Percentiles rank a stretch among this genome's conserved stretches.
Conservation (phyloP, 2,888 invertebrate genomes). For the Sceliomorpha sp. region DNA sequence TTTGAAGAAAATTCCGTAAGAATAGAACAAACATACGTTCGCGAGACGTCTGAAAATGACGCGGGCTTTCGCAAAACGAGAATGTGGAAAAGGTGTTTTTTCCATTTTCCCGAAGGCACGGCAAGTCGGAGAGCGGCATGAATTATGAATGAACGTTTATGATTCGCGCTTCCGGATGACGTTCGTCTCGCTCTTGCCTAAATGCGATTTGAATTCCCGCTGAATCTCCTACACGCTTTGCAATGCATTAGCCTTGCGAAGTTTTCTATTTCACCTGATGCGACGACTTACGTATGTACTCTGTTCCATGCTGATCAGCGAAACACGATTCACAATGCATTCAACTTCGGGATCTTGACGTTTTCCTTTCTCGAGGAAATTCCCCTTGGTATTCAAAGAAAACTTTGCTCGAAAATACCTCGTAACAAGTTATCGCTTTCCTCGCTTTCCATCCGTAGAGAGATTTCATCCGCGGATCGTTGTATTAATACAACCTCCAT, state of each 20-base stretch:
- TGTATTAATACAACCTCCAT: slow-evolving; percentile 25
- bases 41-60: slow-evolving; percentile 26
- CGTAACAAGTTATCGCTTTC: slow-evolving; percentile 42
- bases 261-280: slow-evolving; percentile 54
- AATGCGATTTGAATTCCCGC: slow-evolving; percentile 63
- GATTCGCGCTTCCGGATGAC: slow-evolving; percentile 59
- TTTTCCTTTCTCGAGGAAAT: slow-evolving; percentile 40
- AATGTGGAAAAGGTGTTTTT: slow-evolving; percentile 36
- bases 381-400: slow-evolving; percentile 40
- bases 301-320: slow-evolving; percentile 50
- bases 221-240: slow-evolving; percentile 48
- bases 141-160: slow-evolving; percentile 66
- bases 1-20: slow-evolving; percentile 13
- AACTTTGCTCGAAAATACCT: slow-evolving; percentile 41
- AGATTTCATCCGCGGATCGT: slow-evolving; percentile 38
- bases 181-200: slow-evolving; percentile 62
- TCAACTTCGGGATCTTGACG: slow-evolving; percentile 39
- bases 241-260: slow-evolving; percentile 51
- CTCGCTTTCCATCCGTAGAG: slow-evolving; percentile 25
- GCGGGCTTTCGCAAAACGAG: slow-evolving; percentile 11
- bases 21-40: slow-evolving; percentile 25
- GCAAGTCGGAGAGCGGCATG: slow-evolving; percentile 51
- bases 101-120: slow-evolving; percentile 15
- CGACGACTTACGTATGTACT: slow-evolving; percentile 51
- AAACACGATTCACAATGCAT: slow-evolving; percentile 50